A percentile compares a stretch with the other conserved stretches of the same genome.
phyloP scores from a whole-genome alignment of 2,888 invertebrate species.

The Mesochorus sp. region DNA sequence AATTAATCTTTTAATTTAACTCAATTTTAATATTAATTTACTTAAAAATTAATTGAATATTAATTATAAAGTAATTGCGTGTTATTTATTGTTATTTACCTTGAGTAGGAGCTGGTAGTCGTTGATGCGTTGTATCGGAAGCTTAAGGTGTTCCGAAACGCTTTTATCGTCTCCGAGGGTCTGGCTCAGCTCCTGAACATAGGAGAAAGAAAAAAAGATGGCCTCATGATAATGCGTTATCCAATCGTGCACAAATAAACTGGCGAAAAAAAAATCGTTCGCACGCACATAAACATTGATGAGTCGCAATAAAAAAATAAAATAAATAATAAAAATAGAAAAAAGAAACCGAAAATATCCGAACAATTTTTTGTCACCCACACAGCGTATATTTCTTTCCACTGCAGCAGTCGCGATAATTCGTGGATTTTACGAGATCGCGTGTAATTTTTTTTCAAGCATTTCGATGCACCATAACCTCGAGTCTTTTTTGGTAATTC shows the following conservation, averaged over 20 bases:
- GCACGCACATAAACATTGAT: not conserved
- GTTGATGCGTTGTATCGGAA: slow-evolving; percentile 97
- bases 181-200: slow-evolving; percentile 90
- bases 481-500: slow-evolving; percentile 66
- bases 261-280: not conserved
- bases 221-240: not conserved
- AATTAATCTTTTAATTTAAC: too few relatives aligned
- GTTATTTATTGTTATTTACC: slow-evolving; percentile 83
- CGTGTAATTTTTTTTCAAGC: slow-evolving; percentile 12
- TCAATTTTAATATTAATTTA: too few relatives aligned
- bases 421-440: not conserved
- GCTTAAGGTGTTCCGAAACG: slow-evolving; percentile 94
- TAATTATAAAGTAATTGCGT: not conserved
- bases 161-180: slow-evolving; percentile 94
- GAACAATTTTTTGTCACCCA: not conserved
- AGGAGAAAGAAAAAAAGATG: slow-evolving; percentile 28
- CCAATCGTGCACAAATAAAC: not conserved
- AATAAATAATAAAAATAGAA: too few relatives aligned
- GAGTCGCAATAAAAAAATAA: too few relatives aligned
- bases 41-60: too few relatives aligned
- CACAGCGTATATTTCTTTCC: not conserved
- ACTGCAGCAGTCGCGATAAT: not conserved
- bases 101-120: slow-evolving; percentile 97
- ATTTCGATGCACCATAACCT: slow-evolving; percentile 10
- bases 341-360: too few relatives aligned